These are phyloP conservation scores for Copidosoma aretas DNA, from an alignment of 2,888 invertebrate genomes.

Conservation along the genomic window DNA sequence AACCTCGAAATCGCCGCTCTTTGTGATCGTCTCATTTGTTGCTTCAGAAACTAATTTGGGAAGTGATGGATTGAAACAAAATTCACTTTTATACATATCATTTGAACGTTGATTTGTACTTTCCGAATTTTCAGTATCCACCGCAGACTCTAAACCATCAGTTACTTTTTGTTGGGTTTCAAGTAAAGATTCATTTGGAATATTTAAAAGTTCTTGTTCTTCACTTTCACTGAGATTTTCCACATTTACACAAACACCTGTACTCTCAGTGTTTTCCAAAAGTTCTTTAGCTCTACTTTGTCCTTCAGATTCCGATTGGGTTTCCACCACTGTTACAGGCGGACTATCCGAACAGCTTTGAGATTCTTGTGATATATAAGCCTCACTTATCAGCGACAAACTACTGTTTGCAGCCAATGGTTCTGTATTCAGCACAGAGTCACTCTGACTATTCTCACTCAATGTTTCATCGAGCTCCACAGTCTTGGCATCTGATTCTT, in stretches of 20 bases:
- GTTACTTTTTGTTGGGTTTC: neutral
- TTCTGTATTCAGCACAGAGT: conserved; percentile 13
- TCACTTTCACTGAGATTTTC: neutral
- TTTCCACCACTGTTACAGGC: conserved; percentile 6
- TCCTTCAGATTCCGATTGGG: conserved; percentile 5
- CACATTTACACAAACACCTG: neutral
- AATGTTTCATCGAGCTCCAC: neutral
- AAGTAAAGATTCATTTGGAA: neutral
- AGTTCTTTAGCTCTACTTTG: neutral
- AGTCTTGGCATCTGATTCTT: neutral
- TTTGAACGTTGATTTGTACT: neutral
- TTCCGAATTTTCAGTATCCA: neutral
- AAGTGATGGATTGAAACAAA: no score
- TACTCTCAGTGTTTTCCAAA: neutral
- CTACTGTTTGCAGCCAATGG: conserved; percentile 45
- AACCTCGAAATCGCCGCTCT: no score
- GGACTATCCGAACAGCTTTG: conserved; percentile 38
- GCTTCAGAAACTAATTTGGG: no score
- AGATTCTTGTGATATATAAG: conserved; percentile 55
- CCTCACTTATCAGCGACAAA: conserved; percentile 53
- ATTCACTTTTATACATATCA: no score
- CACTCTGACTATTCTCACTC: neutral
- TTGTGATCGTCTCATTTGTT: no score
- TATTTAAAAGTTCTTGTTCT: no score
- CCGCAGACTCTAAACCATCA: neutral